These are phyloP conservation scores for Galagoides demidoff DNA, from an alignment of 2,797 vertebrate species.

Conservation along the genomic window DNA sequence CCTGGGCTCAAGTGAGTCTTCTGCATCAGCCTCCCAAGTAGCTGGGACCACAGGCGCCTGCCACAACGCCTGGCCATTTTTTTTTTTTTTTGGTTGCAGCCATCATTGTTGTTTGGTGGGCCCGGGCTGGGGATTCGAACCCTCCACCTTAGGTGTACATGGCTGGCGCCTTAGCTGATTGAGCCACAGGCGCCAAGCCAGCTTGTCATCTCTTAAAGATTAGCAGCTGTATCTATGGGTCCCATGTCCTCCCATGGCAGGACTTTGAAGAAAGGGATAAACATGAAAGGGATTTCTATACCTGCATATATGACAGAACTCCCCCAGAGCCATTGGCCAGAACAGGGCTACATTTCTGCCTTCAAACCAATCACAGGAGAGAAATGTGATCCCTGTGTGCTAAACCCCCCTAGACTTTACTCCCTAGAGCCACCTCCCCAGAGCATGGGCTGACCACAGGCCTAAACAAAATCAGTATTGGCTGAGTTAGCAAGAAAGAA, in stretches of 20 bases:
- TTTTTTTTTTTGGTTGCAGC: no score
- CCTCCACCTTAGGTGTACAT: no score
- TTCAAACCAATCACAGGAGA: not conserved
- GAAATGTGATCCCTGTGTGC: not conserved
- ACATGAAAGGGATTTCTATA: not conserved
- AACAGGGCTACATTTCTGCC: not conserved
- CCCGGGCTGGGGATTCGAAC: no score
- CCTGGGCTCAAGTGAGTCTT: no score
- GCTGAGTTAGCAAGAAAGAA: not conserved
- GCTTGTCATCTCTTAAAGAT: no score
- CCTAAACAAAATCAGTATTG: not conserved
- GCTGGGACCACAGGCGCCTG: no score
- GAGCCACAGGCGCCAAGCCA: no score
- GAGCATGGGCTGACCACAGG: not conserved
- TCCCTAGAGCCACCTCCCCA: not conserved
- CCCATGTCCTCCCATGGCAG: accelerated
- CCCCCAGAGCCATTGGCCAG: not conserved
- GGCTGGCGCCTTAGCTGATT: no score
- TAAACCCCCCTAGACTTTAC: not conserved
- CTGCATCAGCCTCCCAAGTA: no score
- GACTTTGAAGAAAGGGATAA: not conserved
- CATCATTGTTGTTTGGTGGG: no score
- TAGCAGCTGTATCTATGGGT: no score
- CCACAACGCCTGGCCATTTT: no score
- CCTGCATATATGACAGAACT: not conserved